Base-by-base conservation (phyloP, 2,113 vertebrate species). In the Cairina moschata region DNA sequence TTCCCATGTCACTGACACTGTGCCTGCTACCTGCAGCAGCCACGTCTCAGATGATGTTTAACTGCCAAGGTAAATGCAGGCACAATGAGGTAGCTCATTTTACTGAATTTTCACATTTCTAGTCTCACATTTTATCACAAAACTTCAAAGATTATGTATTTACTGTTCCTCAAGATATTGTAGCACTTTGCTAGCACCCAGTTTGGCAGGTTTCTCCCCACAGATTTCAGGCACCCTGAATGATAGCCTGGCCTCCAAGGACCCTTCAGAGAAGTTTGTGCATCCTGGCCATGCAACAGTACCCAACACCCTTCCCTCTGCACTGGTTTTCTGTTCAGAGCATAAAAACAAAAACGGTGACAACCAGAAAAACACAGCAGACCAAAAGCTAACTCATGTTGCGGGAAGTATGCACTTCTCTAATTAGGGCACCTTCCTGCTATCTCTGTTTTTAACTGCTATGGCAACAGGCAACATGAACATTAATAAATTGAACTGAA, bases 221-320 rank as follows among this genome's bases (percentile, higher is more conserved):
- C 31, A 56, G 50, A 3, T 54, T 79, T 3, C 58, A 5, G 4
- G 10, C 8, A 42, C 21, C 8, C 38, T 59, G 29, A 17, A 6
- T 75, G 62, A 79, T 54, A 62, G n/a, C 32, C 29, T 29, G 52
- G 16, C 44, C 44, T 31, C 11, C 31, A 1, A 59, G 58, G 26
- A 40, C 2, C 1, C 0, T 34, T 29, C 73, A 63, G 62, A 71
- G 42, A 32, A 4, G 13, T 23, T 56, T 0, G 0, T 14, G 58
- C 54, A 73, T 26, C n/a, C 38, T 7, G 4, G 20, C 13, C 25
- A 3, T 11, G 23, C 0, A 0, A 22, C 31, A 4, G n/a, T 5
- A 44, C 36, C 10, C 3, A 0, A 2, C 1, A 0, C 52, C 31
- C 48, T 86, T 36, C 34, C 52, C 36, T 50, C 40, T 0, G 0